Conservation (phyloP, 2,888 invertebrate species). For the Phortica okadai region DNA sequence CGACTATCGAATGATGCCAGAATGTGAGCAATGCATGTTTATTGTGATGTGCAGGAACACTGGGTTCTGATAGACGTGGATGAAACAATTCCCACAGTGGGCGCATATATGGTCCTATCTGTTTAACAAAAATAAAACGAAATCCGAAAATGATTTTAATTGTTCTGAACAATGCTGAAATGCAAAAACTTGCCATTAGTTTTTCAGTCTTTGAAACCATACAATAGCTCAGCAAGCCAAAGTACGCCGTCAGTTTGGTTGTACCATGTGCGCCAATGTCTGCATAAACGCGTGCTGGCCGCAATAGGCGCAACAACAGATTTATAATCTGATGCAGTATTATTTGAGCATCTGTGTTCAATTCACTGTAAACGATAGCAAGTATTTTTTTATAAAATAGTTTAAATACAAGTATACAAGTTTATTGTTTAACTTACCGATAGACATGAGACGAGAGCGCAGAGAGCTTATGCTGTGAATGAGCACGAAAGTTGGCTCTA, state of each 20-base stretch:
- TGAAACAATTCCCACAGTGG: conserved; percentile 97
- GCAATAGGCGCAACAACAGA: conserved; percentile 84
- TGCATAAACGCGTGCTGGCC: conserved; percentile 90
- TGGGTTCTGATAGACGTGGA: conserved; percentile 94
- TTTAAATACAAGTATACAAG: neutral
- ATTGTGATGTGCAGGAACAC: conserved; percentile 95
- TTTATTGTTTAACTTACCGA: conserved; percentile 54
- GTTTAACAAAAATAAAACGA: conserved; percentile 55
- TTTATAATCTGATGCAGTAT: conserved; percentile 84
- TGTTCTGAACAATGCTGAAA: neutral
- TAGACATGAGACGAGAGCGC: conserved; percentile 67
- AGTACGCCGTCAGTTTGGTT: conserved; percentile 94
- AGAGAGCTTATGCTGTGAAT: conserved; percentile 76
- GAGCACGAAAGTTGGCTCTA: conserved; percentile 88
- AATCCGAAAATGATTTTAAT: neutral
- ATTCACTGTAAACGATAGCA: conserved; percentile 64
- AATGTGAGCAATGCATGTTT: conserved; percentile 94
- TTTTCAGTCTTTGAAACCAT: conserved; percentile 93
- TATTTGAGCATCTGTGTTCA: conserved; percentile 80
- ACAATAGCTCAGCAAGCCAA: conserved; percentile 94
- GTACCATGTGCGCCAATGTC: conserved; percentile 92
- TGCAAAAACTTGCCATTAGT: conserved; percentile 84
- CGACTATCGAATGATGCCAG: conserved; percentile 95
- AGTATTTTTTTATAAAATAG: neutral
- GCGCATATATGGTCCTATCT: conserved; percentile 95